These are phyloP conservation scores for Miichthys miiuy DNA, from an alignment of 2,797 vertebrate genomes.

Conservation along the genomic window DNA sequence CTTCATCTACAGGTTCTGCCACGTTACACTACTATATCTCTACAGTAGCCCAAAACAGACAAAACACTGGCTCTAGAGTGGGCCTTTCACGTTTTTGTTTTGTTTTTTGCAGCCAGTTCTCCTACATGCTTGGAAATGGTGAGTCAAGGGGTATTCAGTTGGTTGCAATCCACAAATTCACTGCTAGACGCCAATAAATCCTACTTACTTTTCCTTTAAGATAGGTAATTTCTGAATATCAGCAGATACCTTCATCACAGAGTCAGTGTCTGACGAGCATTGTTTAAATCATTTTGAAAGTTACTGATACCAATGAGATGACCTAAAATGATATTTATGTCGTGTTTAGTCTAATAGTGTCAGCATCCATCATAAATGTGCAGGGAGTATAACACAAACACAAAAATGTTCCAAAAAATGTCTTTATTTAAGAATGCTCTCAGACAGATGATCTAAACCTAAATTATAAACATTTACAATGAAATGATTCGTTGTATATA, in stretches of 20 bases:
- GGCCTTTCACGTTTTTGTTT: no score
- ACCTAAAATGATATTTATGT: background rate
- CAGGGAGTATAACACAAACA: background rate
- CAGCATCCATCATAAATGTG: background rate
- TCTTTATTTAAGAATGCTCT: constrained; percentile 58
- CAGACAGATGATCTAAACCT: background rate
- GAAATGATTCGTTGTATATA: constrained; percentile 5
- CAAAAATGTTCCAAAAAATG: constrained; percentile 1
- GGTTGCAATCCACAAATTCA: no score
- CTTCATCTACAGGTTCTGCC: no score
- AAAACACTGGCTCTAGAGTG: no score
- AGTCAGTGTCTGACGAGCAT: background rate
- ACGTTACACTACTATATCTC: no score
- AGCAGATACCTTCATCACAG: background rate
- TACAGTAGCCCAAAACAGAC: no score
- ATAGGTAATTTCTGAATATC: background rate
- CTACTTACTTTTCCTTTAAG: no score
- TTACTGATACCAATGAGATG: background rate
- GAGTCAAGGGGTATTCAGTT: no score
- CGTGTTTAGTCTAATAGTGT: background rate
- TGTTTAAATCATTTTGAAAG: background rate
- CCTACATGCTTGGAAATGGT: no score
- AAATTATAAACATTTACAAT: background rate
- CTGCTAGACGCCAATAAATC: no score
- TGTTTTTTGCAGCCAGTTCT: no score